Percentiles rank a stretch among this genome's conserved stretches.
Evolutionary conservation across 2,888 invertebrate species (phyloP).

Genomic region (Pollenia griseotomentosa): DNA sequence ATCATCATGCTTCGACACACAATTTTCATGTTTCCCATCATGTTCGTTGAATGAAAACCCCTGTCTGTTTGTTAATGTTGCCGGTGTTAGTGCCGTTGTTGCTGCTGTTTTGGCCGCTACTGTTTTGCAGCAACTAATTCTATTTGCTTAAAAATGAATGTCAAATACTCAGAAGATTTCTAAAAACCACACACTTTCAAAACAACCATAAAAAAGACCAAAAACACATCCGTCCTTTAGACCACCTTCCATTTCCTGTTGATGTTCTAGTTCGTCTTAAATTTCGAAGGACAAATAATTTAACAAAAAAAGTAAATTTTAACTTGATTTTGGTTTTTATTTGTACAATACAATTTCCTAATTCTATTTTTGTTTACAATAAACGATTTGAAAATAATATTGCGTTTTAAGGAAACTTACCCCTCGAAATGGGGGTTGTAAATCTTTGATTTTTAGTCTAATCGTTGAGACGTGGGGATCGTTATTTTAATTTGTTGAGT

Average conservation of each 20-base stretch:
- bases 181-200: constrained; percentile 80
- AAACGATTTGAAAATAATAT: constrained; percentile 59
- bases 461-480: constrained; percentile 65
- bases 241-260: constrained; percentile 29
- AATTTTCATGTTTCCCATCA: constrained; percentile 46
- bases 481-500: constrained; percentile 70
- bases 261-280: constrained; percentile 15
- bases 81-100: not conserved
- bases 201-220: constrained; percentile 77
- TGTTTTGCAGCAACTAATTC: constrained; percentile 43
- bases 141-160: constrained; percentile 59
- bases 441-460: constrained; percentile 55
- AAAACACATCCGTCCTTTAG: constrained; percentile 63
- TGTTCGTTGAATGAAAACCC: constrained; percentile 34
- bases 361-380: constrained; percentile 78
- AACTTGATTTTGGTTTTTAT: constrained; percentile 81
- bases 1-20: constrained; percentile 54
- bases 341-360: constrained; percentile 80
- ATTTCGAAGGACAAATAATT: not conserved
- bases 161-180: constrained; percentile 74
- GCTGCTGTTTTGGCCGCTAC: constrained; percentile 16
- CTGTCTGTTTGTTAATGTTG: not conserved
- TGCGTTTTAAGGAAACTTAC: constrained; percentile 19
- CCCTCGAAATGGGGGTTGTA: constrained; percentile 53
- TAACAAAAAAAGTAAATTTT: constrained; percentile 75